phyloP scores from a whole-genome alignment of 2,888 invertebrate genomes.

The Dynastes hyllus region DNA sequence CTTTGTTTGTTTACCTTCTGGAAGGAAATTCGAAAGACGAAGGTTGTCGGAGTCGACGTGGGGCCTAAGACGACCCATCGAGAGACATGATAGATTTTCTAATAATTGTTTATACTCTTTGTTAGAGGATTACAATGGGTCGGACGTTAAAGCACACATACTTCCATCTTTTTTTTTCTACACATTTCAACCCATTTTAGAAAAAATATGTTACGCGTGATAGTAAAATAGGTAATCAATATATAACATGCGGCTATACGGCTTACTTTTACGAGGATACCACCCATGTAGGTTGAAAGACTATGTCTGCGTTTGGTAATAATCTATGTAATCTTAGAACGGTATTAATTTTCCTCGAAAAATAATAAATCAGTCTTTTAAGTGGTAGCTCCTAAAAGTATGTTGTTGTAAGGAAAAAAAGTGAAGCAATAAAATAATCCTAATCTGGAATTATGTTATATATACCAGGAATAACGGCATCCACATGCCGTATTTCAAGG shows the following conservation, averaged over 20 bases:
- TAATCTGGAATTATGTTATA: slow-evolving; percentile 22
- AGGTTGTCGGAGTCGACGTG: slow-evolving; percentile 40
- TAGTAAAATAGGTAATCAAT: slow-evolving; percentile 9
- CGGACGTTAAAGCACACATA: neutral
- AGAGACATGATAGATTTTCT: slow-evolving; percentile 33
- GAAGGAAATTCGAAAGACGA: slow-evolving; percentile 20
- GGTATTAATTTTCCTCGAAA: slow-evolving; percentile 46
- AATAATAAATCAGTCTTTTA: slow-evolving; percentile 43
- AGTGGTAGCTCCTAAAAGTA: slow-evolving; percentile 38
- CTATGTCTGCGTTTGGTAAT: slow-evolving; percentile 26
- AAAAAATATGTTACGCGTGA: neutral
- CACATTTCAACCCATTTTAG: neutral
- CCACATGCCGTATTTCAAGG: slow-evolving; percentile 27
- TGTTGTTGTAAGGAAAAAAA: slow-evolving; percentile 20
- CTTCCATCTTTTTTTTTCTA: neutral
- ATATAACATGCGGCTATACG: slow-evolving; percentile 3
- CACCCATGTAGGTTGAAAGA: slow-evolving; percentile 36
- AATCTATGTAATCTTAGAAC: slow-evolving; percentile 47
- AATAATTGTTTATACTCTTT: slow-evolving; percentile 42
- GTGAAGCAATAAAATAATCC: slow-evolving; percentile 40
- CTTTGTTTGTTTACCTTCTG: slow-evolving; percentile 45
- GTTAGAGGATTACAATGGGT: slow-evolving; percentile 19
- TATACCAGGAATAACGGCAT: slow-evolving; percentile 6
- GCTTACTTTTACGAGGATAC: slow-evolving; percentile 44
- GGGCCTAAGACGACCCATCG: slow-evolving; percentile 26